Conservation (phyloP, 2,113 vertebrate genomes). For the Cyphomyrus plagiostoma region DNA sequence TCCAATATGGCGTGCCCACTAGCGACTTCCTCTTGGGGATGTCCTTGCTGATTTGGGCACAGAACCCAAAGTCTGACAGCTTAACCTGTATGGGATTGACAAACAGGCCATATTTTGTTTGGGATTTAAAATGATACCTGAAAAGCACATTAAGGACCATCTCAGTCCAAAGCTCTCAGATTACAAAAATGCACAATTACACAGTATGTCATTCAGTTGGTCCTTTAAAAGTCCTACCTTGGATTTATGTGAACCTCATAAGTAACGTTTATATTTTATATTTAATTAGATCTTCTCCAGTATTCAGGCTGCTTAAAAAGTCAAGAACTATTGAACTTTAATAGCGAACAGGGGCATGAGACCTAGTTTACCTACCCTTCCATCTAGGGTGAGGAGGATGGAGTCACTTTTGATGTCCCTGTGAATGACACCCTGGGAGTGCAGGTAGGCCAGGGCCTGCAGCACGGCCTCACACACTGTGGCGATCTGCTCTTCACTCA, state of each 20-base stretch:
- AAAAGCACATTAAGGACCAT: neutral
- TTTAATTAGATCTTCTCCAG: neutral
- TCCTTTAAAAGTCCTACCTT: neutral
- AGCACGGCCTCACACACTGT: slow-evolving; percentile 94
- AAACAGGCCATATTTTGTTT: neutral
- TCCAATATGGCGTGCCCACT: slow-evolving; percentile 97
- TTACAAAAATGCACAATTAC: neutral
- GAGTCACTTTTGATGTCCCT: slow-evolving; percentile 98
- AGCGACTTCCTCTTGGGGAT: slow-evolving; percentile 94
- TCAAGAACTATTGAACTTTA: neutral
- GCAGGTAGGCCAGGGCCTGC: slow-evolving; percentile 90
- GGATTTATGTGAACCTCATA: neutral
- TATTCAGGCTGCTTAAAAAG: neutral
- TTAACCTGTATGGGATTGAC: slow-evolving; percentile 69
- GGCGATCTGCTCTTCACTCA: slow-evolving; percentile 96
- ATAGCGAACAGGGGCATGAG: neutral
- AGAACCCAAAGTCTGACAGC: slow-evolving; percentile 97
- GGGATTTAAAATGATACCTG: neutral
- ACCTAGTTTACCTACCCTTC: slow-evolving; percentile 64
- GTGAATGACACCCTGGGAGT: slow-evolving; percentile 96
- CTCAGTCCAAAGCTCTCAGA: neutral
- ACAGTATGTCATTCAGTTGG: neutral
- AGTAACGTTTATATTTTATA: neutral
- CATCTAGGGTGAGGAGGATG: slow-evolving; percentile 87
- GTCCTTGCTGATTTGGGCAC: slow-evolving; percentile 97